Percentiles rank a stretch among this genome's conserved stretches.
Conservation (phyloP, 2,797 vertebrate species). For the Podarcis siculus region DNA sequence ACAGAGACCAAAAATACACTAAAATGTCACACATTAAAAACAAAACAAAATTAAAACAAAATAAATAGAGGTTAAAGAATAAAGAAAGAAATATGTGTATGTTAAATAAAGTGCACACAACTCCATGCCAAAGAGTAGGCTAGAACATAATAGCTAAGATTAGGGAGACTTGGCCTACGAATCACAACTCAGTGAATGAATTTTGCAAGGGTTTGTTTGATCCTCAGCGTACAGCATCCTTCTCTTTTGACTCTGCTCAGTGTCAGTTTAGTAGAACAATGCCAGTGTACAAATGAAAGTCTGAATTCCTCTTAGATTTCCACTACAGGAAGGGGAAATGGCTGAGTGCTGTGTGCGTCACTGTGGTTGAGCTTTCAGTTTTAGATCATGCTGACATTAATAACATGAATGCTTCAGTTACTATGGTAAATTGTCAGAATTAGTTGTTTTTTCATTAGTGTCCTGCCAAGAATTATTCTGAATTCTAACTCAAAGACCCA, state of each 20-base stretch:
- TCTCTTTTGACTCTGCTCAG: not conserved
- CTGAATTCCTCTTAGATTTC: not conserved
- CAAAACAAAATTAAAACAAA: too few relatives aligned
- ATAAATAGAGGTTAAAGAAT: too few relatives aligned
- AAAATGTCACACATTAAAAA: too few relatives aligned
- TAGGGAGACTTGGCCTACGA: not conserved
- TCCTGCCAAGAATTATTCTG: constrained; percentile 42
- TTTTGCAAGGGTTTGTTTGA: not conserved
- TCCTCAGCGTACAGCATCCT: not conserved
- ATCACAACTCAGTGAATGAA: not conserved
- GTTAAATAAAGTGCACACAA: not conserved
- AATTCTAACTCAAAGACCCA: constrained; percentile 40
- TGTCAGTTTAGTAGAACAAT: not conserved
- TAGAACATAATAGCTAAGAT: not conserved
- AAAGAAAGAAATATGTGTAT: not conserved
- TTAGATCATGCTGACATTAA: constrained; percentile 19
- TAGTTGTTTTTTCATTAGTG: constrained; percentile 38
- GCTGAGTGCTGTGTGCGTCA: constrained; percentile 23
- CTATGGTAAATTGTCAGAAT: constrained; percentile 45
- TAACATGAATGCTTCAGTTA: constrained; percentile 43
- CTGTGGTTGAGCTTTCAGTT: constrained; percentile 5
- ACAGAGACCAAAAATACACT: too few relatives aligned
- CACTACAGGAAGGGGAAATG: not conserved
- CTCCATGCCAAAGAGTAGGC: not conserved
- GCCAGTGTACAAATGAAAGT: constrained; percentile 27